Base-by-base conservation (phyloP, 2,113 vertebrate genomes). In the Gulo gulo region DNA sequence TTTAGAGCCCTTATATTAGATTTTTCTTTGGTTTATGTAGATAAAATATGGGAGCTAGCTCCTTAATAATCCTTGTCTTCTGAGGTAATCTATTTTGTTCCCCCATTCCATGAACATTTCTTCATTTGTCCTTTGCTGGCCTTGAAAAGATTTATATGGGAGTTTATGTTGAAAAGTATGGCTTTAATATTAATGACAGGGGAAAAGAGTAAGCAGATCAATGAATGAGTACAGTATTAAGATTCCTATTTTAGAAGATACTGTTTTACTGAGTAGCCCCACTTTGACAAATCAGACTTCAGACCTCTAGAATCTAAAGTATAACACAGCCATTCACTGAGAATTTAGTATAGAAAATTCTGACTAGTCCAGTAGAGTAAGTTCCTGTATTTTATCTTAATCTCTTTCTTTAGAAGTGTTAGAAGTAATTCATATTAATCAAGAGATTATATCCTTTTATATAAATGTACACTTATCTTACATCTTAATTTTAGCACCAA, bases 341-440 rank as follows among this genome's bases (percentile, higher is more conserved):
- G 31, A 74, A 10, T 71, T 95, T 92, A 94, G 21, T 85, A 36
- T 95, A 88, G 65, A 96, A 93, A 87, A 55, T 29, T 79, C 63
- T 86, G 13, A 93, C n/a, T 82, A 86, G 20, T n/a, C 79, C 1
- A n/a, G 4, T 93, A 67, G 23, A 94, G 4, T 82, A 94, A 85
- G 16, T 85, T 95, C 15, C 81, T 93, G 11, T 84, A 80, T 94
- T 84, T 95, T 92, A 73, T 67, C 47, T 79, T 95, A 74, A n/a
- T 95, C 61, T 69, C 26, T 84, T 93, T 95, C 23, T 87, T 94
- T 73, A 78, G 31, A 91, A 88, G 55, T 93, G 7, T 42, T 95
- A 45, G 95, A 67, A 93, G 76, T 87, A 96, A 71, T 85, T 97
- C 26, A 87, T 59, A 65, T 84, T 92, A 97, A 96, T 74, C 20